These are phyloP conservation scores for Rhamphomyia laevipes DNA, from an alignment of 2,888 invertebrate genomes.

Conservation along the genomic window DNA sequence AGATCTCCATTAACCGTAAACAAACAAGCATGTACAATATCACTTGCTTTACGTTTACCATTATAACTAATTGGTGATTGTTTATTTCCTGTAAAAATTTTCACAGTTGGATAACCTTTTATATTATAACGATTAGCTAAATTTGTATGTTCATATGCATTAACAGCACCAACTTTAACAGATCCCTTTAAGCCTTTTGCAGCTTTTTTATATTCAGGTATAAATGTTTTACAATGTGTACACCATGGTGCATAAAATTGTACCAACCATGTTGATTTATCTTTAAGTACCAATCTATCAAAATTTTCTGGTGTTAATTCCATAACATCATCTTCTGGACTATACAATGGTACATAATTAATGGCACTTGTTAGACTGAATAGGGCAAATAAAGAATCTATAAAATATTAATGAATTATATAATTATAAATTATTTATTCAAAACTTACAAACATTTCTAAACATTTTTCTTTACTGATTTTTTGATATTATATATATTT, in stretches of 20 bases:
- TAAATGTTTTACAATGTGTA: slow-evolving; percentile 79
- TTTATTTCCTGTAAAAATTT: slow-evolving; percentile 82
- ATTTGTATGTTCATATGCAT: slow-evolving; percentile 80
- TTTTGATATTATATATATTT: no score
- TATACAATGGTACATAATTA: slow-evolving; percentile 42
- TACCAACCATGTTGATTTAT: slow-evolving; percentile 86
- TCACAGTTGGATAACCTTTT: slow-evolving; percentile 90
- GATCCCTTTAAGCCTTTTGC: slow-evolving; percentile 89
- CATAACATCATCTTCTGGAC: slow-evolving; percentile 63
- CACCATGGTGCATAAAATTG: slow-evolving; percentile 57
- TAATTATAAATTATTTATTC: no score
- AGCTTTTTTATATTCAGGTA: slow-evolving; percentile 87
- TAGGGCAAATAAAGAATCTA: slow-evolving; percentile 8
- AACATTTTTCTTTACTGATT: no score
- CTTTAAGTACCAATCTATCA: slow-evolving; percentile 65
- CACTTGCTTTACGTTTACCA: slow-evolving; percentile 75
- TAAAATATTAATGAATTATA: slow-evolving; percentile 24
- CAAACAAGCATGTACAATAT: slow-evolving; percentile 77
- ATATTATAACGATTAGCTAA: slow-evolving; percentile 71
- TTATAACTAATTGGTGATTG: slow-evolving; percentile 71
- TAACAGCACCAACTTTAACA: slow-evolving; percentile 86
- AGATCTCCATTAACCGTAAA: slow-evolving; percentile 47
- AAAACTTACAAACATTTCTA: no score
- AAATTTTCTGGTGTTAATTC: slow-evolving; percentile 83
- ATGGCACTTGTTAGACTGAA: no score